Conservation (phyloP, 2,113 vertebrate species). For the Sebastes schlegelii region DNA sequence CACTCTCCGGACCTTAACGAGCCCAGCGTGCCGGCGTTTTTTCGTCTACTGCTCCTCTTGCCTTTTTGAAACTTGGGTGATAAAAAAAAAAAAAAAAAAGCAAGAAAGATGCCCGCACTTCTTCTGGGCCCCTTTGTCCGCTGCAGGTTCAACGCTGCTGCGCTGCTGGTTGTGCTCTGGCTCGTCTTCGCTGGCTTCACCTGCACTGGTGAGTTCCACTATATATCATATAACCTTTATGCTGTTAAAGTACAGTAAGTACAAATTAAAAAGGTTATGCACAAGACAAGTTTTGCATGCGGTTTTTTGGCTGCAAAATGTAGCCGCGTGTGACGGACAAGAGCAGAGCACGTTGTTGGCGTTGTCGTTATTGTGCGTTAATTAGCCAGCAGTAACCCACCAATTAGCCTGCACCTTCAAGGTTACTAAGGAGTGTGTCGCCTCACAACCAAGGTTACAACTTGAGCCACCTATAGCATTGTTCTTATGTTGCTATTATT, state of each 20-base stretch:
- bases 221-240: neutral
- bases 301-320: neutral
- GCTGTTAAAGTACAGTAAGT: neutral
- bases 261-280: neutral
- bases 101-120: conserved; percentile 78
- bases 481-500: neutral
- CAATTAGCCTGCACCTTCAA: conserved; percentile 65
- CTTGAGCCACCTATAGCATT: neutral
- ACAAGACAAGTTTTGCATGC: conserved; percentile 39
- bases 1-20: conserved; percentile 60
- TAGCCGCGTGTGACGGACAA: conserved; percentile 22
- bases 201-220: conserved; percentile 83
- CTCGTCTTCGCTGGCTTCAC: conserved; percentile 77
- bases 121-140: conserved; percentile 83
- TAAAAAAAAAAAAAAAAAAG: conserved; percentile 14
- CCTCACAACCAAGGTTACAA: conserved; percentile 55
- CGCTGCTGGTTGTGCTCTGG: conserved; percentile 68
- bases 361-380: conserved; percentile 38
- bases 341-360: conserved; percentile 40
- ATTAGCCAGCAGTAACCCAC: conserved; percentile 40
- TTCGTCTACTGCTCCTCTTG: conserved; percentile 25
- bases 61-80: conserved; percentile 74
- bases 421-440: conserved; percentile 45
- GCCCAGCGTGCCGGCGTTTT: conserved; percentile 33
- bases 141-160: conserved; percentile 71